Conservation (phyloP, 2,797 vertebrate species). For the Gorsachius magnificus region DNA sequence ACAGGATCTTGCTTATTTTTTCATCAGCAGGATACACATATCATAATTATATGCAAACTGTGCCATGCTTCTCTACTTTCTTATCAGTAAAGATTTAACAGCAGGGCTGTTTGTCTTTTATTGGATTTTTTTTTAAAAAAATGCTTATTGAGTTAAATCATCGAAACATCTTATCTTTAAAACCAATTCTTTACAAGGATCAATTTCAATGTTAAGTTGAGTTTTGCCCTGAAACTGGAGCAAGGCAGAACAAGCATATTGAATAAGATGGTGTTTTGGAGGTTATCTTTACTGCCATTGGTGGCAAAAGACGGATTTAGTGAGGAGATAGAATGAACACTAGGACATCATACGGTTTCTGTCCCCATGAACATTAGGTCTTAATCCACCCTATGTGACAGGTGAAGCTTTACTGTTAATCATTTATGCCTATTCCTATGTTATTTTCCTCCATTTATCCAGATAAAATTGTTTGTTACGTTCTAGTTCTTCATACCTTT, state of each 20-base stretch:
- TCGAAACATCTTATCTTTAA: background rate
- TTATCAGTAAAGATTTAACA: background rate
- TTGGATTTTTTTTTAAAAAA: background rate
- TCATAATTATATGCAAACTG: background rate
- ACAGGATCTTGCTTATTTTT: background rate
- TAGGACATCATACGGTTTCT: accelerated
- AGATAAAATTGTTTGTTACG: background rate
- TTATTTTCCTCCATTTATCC: background rate
- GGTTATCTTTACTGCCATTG: background rate
- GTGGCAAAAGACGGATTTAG: background rate
- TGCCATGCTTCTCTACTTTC: background rate
- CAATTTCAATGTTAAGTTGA: background rate
- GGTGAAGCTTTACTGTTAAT: background rate
- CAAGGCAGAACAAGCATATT: background rate
- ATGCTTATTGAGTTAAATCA: background rate
- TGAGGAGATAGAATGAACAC: background rate
- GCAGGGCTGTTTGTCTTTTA: background rate
- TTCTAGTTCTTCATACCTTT: background rate
- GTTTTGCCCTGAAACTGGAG: background rate
- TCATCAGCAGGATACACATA: background rate
- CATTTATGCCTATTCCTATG: background rate
- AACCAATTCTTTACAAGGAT: background rate
- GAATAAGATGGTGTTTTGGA: background rate
- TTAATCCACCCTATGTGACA: background rate
- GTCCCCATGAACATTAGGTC: accelerated